phyloP scores from a whole-genome alignment of 2,888 invertebrate genomes.

The Troides helena region DNA sequence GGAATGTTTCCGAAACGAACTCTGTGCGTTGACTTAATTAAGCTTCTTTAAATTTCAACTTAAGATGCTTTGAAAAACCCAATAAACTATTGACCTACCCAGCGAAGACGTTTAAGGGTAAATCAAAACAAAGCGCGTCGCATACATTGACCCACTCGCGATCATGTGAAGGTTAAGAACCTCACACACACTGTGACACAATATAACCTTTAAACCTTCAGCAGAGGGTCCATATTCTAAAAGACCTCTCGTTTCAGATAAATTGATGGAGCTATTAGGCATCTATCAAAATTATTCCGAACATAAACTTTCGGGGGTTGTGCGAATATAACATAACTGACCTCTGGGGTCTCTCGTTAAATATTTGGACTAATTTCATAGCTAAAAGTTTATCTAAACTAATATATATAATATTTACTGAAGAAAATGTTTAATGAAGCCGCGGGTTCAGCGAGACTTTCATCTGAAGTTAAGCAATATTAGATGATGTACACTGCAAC shows the following conservation, averaged over 20 bases:
- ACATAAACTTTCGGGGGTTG: neutral
- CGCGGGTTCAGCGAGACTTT: too few species aligned
- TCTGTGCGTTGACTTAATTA: too few species aligned
- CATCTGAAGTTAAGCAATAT: too few species aligned
- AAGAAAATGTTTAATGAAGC: too few species aligned
- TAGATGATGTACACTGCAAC: too few species aligned
- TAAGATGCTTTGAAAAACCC: neutral
- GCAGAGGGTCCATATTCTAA: slow-evolving; percentile 13
- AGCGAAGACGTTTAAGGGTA: slow-evolving; percentile 29
- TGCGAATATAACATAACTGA: neutral
- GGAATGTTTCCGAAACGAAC: too few species aligned
- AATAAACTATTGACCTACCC: slow-evolving; percentile 38
- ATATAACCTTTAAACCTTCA: slow-evolving; percentile 17
- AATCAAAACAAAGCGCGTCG: slow-evolving; percentile 35
- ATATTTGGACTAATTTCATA: too few species aligned
- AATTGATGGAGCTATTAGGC: slow-evolving; percentile 8
- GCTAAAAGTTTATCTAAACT: too few species aligned
- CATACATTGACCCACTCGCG: slow-evolving; percentile 61
- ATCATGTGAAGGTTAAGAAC: slow-evolving; percentile 59
- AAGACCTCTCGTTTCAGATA: slow-evolving; percentile 24
- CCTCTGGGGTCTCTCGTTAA: too few species aligned
- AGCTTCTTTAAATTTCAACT: too few species aligned
- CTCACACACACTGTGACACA: slow-evolving; percentile 15
- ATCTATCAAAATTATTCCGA: slow-evolving; percentile 8
- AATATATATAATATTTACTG: too few species aligned